Conservation (phyloP, 2,113 vertebrate species). For the Ptyas mucosa region DNA sequence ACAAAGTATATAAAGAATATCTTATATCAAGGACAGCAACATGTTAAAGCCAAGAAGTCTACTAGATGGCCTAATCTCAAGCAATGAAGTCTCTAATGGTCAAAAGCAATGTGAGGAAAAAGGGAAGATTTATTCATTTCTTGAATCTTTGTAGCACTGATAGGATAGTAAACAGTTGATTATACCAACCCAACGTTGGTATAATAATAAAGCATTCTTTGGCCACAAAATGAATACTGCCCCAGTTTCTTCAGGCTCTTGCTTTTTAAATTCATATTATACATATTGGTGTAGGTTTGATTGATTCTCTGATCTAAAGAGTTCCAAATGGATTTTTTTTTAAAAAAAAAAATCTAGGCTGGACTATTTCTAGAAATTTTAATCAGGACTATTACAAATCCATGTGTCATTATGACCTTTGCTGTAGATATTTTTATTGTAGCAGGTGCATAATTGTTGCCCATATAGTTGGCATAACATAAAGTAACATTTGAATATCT, state of each 20-base stretch:
- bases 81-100: neutral
- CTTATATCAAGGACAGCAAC: neutral
- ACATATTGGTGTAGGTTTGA: neutral
- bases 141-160: neutral
- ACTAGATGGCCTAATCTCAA: neutral
- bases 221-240: neutral
- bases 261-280: neutral
- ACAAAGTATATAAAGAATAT: too few relatives aligned
- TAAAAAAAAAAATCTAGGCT: neutral
- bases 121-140: neutral
- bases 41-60: neutral
- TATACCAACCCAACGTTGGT: neutral
- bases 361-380: neutral
- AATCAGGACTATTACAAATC: neutral
- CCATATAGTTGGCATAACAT: neutral
- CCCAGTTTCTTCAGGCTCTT: neutral
- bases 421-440: neutral
- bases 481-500: neutral
- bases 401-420: neutral
- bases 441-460: neutral
- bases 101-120: neutral
- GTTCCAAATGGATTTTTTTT: neutral
- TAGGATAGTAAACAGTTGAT: neutral
- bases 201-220: neutral
- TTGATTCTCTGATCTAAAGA: neutral